Evolutionary conservation across 2,113 vertebrate genomes (phyloP).

Genomic region (Cisticola juncidis): DNA sequence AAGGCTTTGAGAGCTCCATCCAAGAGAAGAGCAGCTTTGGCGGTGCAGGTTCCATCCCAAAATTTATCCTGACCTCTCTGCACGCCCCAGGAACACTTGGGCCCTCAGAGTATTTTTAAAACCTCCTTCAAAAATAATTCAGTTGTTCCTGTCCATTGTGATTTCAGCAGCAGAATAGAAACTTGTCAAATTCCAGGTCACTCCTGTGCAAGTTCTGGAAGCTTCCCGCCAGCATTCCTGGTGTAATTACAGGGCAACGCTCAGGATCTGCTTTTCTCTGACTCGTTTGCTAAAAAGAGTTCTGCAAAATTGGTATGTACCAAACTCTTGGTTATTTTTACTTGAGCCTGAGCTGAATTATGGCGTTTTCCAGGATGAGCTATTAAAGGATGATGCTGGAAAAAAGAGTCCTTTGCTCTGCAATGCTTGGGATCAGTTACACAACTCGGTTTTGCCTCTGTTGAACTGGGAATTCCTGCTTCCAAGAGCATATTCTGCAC

Average conservation of each 20-base stretch:
- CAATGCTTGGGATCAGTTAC: neutral
- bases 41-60: neutral
- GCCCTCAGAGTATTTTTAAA: neutral
- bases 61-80: accelerated
- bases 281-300: conserved; percentile 23
- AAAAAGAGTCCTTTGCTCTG: neutral
- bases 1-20: neutral
- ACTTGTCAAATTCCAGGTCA: neutral
- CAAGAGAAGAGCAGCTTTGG: neutral
- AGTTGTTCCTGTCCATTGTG: neutral
- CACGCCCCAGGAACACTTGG: accelerated
- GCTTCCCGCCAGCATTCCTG: neutral
- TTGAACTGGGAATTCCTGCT: neutral
- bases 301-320: conserved; percentile 2
- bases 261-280: neutral
- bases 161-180: neutral
- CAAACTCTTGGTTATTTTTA: conserved; percentile 30
- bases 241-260: neutral
- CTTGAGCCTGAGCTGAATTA: neutral
- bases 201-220: neutral
- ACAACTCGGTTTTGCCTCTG: neutral
- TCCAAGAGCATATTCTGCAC: neutral
- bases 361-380: neutral
- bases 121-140: neutral
- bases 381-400: neutral